These are phyloP conservation scores for Melanaphis sacchari DNA, from an alignment of 1,140 invertebrate species.

Conservation along the genomic window DNA sequence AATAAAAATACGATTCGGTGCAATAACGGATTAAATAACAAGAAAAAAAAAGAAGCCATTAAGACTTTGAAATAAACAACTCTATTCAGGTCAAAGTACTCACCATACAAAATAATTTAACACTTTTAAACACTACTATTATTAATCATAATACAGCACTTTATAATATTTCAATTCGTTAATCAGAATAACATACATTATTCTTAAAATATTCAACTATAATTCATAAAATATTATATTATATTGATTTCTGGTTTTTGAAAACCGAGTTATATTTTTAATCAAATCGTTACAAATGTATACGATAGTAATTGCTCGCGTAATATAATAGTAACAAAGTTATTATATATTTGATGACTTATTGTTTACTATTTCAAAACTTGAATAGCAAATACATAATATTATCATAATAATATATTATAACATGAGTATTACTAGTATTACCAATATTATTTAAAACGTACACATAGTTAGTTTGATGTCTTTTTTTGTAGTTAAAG, in stretches of 20 bases:
- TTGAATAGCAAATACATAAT: no score
- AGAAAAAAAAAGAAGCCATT: constrained; percentile 7
- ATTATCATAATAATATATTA: no score
- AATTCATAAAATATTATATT: neutral
- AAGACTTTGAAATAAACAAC: neutral
- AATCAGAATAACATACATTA: neutral
- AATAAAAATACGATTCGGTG: neutral
- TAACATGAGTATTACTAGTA: no score
- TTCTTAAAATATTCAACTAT: neutral
- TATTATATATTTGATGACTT: neutral
- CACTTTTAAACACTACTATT: neutral
- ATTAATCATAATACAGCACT: no score
- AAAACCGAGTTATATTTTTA: neutral
- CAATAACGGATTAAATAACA: neutral
- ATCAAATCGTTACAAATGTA: neutral
- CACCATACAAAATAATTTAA: neutral
- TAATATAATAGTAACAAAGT: neutral
- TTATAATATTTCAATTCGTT: no score
- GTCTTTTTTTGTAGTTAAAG: neutral
- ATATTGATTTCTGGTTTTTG: neutral
- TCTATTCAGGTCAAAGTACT: neutral
- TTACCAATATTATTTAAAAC: no score
- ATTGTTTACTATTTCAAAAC: neutral
- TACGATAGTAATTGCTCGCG: neutral
- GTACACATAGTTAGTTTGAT: neutral